phyloP scores from a whole-genome alignment of 2,113 vertebrate genomes.

The Etheostoma cragini region DNA sequence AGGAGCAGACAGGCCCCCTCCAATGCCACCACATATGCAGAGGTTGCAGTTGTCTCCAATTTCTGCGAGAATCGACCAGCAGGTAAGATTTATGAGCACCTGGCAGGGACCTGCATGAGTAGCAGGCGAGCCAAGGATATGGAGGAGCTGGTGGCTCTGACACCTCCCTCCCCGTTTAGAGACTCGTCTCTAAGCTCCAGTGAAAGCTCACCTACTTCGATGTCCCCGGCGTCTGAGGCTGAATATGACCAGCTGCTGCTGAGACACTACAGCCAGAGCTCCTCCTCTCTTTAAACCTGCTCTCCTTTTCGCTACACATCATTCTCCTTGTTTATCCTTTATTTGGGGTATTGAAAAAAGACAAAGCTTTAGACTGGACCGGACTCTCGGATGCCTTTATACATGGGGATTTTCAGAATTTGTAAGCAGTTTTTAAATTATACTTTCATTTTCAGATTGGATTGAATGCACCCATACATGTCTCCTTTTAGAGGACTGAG shows the following conservation, averaged over 20 bases:
- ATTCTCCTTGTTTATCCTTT: background rate
- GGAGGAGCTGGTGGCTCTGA: conserved; percentile 92
- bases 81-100: conserved; percentile 75
- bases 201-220: conserved; percentile 89
- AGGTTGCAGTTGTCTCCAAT: conserved; percentile 88
- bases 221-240: conserved; percentile 90
- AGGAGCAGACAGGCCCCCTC: conserved; percentile 87
- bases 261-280: conserved; percentile 97
- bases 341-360: conserved; percentile 13
- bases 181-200: conserved; percentile 93
- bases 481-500: background rate
- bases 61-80: conserved; percentile 78
- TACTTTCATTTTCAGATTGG: conserved; percentile 22
- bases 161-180: conserved; percentile 96
- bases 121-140: conserved; percentile 77
- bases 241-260: conserved; percentile 95
- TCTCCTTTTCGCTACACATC: background rate
- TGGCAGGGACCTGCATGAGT: conserved; percentile 85
- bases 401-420: conserved; percentile 31
- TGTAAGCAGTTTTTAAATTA: conserved; percentile 22
- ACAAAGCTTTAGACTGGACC: conserved; percentile 22
- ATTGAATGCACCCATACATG: conserved; percentile 25
- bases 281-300: conserved; percentile 91
- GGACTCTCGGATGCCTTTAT: conserved; percentile 57
- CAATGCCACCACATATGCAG: conserved; percentile 91